Evolutionary conservation across 2,113 vertebrate genomes (phyloP).

Genomic region (Malurus melanocephalus): DNA sequence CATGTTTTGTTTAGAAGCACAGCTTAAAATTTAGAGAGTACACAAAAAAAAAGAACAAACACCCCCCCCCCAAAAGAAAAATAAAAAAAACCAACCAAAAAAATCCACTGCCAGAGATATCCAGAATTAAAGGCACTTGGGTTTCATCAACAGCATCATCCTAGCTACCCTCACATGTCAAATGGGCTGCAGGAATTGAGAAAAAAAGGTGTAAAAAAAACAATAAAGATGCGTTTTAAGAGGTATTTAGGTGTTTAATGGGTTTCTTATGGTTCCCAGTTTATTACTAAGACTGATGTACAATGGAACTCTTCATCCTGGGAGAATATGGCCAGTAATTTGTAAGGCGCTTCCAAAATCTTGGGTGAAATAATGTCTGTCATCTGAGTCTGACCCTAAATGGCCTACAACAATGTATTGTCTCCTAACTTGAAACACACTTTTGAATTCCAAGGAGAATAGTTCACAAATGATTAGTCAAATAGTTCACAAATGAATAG

Average conservation of each 20-base stretch:
- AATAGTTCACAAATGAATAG: background rate
- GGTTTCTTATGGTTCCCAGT: background rate
- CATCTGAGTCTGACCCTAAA: background rate
- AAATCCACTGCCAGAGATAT: background rate
- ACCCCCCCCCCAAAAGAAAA: no score
- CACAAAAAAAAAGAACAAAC: background rate
- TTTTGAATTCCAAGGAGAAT: conserved; percentile 15
- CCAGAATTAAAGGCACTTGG: background rate
- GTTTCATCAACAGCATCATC: background rate
- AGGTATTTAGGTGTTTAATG: background rate
- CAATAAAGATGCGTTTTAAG: background rate
- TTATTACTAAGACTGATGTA: background rate
- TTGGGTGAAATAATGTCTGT: background rate
- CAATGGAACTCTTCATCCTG: background rate
- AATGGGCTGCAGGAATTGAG: background rate
- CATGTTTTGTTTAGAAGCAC: background rate
- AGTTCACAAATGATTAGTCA: background rate
- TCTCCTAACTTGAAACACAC: background rate
- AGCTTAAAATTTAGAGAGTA: background rate
- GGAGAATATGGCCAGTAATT: background rate
- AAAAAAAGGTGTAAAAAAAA: background rate
- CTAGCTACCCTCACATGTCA: background rate
- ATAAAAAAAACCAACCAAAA: background rate
- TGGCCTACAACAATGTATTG: background rate
- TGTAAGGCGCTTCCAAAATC: background rate